phyloP scores from a whole-genome alignment of 2,888 invertebrate genomes.

The Perizoma affinitatum region DNA sequence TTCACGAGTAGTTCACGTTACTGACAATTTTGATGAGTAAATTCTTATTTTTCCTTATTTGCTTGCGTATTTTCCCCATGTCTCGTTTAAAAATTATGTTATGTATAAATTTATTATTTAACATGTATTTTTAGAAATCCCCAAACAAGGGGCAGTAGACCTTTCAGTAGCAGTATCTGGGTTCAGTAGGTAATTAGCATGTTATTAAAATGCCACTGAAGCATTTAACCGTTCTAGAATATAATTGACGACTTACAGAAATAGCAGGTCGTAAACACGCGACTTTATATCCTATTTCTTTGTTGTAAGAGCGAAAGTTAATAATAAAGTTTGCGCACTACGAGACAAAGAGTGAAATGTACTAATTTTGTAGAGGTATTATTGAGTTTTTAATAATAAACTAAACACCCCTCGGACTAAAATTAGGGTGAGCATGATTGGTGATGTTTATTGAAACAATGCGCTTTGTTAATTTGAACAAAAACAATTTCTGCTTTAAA shows the following conservation, averaged over 20 bases:
- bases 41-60: neutral
- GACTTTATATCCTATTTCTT: conserved; percentile 17
- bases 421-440: conserved; percentile 36
- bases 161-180: conserved; percentile 23
- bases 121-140: conserved; percentile 20
- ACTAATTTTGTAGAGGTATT: conserved; percentile 70
- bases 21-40: too few relatives aligned
- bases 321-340: conserved; percentile 24
- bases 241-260: conserved; percentile 68
- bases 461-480: neutral
- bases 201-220: conserved; percentile 57
- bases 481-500: neutral
- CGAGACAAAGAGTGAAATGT: conserved; percentile 58
- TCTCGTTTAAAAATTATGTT: neutral
- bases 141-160: conserved; percentile 40
- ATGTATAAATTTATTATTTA: neutral
- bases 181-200: conserved; percentile 57
- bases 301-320: conserved; percentile 8
- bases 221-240: conserved; percentile 62
- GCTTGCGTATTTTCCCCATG: neutral
- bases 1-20: too few relatives aligned
- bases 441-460: conserved; percentile 23
- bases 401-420: conserved; percentile 50
- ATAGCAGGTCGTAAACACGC: conserved; percentile 46
- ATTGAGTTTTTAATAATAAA: conserved; percentile 64